Evolutionary conservation across 1,140 invertebrate species (phyloP).

Genomic region (Caenorhabditis latens): DNA sequence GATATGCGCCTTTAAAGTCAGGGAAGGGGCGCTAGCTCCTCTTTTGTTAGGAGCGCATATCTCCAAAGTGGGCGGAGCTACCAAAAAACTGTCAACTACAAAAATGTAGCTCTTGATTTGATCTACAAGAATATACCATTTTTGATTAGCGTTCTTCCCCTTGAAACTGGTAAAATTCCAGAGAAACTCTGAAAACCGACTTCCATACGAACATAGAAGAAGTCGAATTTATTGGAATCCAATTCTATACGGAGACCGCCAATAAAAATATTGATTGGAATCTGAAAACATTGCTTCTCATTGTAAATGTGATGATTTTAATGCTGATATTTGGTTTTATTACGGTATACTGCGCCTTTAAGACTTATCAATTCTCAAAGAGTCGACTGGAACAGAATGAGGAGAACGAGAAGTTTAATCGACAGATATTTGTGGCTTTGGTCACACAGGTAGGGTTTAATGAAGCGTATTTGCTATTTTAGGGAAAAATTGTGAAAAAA

Average conservation of each 20-base stretch:
- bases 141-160: too few species aligned
- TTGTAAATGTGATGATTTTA: not conserved
- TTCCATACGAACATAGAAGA: not conserved
- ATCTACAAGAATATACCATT: too few species aligned
- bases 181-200: not conserved
- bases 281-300: not conserved
- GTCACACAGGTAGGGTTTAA: not conserved
- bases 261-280: not conserved
- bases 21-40: too few species aligned
- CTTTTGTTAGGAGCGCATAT: too few species aligned
- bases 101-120: too few species aligned
- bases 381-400: not conserved
- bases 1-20: too few species aligned
- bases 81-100: too few species aligned
- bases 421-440: not conserved
- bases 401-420: not conserved
- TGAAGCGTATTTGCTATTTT: too few species aligned
- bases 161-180: too few species aligned
- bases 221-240: not conserved
- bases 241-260: not conserved
- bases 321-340: not conserved
- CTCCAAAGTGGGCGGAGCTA: too few species aligned
- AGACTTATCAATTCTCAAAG: not conserved
- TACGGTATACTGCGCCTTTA: not conserved
- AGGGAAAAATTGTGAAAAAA: too few species aligned